Evolutionary conservation across 2,797 vertebrate genomes (phyloP).

Genomic region (Eupleurogrammus muticus): DNA sequence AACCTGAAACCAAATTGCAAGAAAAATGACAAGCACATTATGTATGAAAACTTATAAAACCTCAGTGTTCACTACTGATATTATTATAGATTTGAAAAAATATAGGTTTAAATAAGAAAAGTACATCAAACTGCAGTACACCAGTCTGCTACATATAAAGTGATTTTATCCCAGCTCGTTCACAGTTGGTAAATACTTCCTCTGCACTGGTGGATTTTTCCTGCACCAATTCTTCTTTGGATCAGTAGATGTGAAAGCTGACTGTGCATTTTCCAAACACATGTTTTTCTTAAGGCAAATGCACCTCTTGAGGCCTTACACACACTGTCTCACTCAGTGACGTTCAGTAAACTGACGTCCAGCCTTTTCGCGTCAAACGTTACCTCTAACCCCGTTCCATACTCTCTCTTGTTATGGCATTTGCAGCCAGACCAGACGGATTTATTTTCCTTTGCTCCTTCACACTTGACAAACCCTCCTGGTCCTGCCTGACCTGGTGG

Average conservation of each 20-base stretch:
- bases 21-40: too few relatives aligned
- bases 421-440: constrained; percentile 38
- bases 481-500: constrained; percentile 37
- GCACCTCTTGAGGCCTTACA: background rate
- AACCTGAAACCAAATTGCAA: too few relatives aligned
- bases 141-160: too few relatives aligned
- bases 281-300: constrained; percentile 1
- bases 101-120: too few relatives aligned
- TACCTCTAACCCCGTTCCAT: background rate
- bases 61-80: too few relatives aligned
- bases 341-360: constrained; percentile 4
- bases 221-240: background rate
- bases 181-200: too few relatives aligned
- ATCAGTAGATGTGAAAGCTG: constrained; percentile 4
- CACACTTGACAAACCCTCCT: constrained; percentile 45
- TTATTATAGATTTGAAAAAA: background rate
- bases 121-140: too few relatives aligned
- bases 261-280: background rate
- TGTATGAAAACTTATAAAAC: too few relatives aligned
- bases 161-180: too few relatives aligned
- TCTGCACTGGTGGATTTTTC: background rate
- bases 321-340: constrained; percentile 4
- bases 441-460: constrained; percentile 49
- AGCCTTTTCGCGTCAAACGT: constrained; percentile 7
- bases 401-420: constrained; percentile 22